phyloP scores from a whole-genome alignment of 1,140 invertebrate species.

The Babylonia areolata region DNA sequence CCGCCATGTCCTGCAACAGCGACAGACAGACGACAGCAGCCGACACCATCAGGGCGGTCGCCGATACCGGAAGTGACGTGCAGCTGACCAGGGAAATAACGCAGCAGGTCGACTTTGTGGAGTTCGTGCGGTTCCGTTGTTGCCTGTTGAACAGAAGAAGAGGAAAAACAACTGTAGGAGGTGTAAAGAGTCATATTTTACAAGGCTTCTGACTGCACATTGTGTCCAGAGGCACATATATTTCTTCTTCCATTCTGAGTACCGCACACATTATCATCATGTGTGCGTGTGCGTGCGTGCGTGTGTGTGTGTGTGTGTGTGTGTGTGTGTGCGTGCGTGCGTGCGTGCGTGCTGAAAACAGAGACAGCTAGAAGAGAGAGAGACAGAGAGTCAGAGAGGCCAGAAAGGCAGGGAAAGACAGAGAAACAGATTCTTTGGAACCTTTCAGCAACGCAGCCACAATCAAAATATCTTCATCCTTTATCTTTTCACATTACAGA shows the following conservation, averaged over 20 bases:
- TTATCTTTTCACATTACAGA: too few relatives aligned
- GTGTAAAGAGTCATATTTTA: neutral
- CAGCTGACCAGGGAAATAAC: conserved; percentile 3
- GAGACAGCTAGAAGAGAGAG: too few relatives aligned
- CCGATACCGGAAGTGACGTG: conserved; percentile 17
- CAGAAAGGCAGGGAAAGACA: too few relatives aligned
- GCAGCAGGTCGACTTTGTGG: conserved; percentile 19
- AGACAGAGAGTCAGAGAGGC: neutral
- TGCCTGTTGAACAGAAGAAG: conserved; percentile 8
- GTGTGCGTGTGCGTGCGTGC: neutral
- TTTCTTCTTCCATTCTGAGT: neutral
- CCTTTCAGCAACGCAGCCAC: too few relatives aligned
- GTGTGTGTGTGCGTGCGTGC: neutral
- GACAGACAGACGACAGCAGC: conserved; percentile 23
- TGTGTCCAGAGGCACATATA: neutral
- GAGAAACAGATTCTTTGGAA: neutral
- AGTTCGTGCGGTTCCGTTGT: neutral
- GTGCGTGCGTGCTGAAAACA: neutral
- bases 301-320: neutral
- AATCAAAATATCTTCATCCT: too few relatives aligned
- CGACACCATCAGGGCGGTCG: neutral
- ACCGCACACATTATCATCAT: neutral
- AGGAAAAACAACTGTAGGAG: neutral
- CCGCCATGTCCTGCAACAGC: neutral
- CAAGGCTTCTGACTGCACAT: neutral